phyloP scores from a whole-genome alignment of 2,113 vertebrate genomes.

The Lagopus muta region DNA sequence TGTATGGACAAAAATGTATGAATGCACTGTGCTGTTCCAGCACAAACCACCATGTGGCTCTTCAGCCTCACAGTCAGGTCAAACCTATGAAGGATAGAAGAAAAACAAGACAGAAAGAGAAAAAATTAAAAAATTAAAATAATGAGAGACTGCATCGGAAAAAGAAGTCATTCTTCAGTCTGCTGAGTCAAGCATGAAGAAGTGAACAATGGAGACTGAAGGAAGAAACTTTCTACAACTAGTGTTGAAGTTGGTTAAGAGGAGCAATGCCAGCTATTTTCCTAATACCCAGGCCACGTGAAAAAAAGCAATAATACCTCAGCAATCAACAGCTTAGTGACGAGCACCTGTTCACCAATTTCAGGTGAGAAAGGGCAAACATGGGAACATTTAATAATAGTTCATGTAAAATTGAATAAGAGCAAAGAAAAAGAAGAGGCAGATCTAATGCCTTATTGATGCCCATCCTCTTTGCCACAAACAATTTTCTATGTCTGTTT shows the following conservation, averaged over 20 bases:
- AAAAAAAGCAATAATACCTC: neutral
- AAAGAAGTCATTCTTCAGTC: neutral
- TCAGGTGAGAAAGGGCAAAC: neutral
- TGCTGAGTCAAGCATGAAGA: neutral
- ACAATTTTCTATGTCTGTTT: neutral
- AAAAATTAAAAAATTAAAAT: neutral
- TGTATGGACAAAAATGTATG: slow-evolving; percentile 59
- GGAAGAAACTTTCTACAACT: neutral
- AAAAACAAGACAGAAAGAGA: neutral
- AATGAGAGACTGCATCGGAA: neutral
- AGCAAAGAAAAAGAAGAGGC: neutral
- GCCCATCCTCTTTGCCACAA: neutral
- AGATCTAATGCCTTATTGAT: neutral
- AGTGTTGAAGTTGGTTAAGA: neutral
- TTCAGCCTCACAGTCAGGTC: slow-evolving; percentile 73
- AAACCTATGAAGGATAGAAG: slow-evolving; percentile 58
- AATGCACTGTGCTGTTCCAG: slow-evolving; percentile 74
- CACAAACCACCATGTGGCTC: slow-evolving; percentile 75
- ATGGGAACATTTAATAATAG: neutral
- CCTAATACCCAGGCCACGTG: neutral
- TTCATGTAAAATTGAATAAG: neutral
- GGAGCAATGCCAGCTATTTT: neutral
- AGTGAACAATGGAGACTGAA: neutral
- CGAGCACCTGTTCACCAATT: neutral
- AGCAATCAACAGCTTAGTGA: neutral